Evolutionary conservation across 2,888 invertebrate genomes (phyloP), one percentile per base, ranked within the genome.

Genomic region (Agriopis aurantiaria): DNA sequence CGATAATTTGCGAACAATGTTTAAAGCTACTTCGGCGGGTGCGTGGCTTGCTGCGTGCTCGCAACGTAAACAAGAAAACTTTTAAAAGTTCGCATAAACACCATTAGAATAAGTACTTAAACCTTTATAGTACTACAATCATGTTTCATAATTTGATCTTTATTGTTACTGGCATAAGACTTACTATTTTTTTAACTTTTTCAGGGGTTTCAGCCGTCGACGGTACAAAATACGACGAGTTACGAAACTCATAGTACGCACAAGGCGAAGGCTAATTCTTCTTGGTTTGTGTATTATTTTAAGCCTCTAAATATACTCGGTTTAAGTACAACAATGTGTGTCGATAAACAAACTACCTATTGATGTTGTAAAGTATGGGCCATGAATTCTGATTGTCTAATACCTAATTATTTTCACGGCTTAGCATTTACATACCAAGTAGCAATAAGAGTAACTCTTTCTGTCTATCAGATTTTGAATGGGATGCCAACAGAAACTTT

Each of bases 31-130:
- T 69, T 77, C 73, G 72, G 72, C 68, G 66, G 75, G 82, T 85
- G 87, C 86, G 86, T 84, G 85, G 84, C 83, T 85, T 69, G 81
- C 82, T 82, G 86, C 92, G 92, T 91, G 92, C 89, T 80, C 78
- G 71, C 71, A 85, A 82, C 74, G 85, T 91, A 91, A 92, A 91
- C 88, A 92, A 73, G 81, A 79, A 80, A 87, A 86, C 82, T 84
- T 85, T 86, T 85, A 85, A 83, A 71, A 84, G 77, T 84, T 81
- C 82, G 65, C 81, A 79, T 84, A 86, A 89, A 91, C 85, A 87
- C 82, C 80, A 80, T 85, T 85, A 84, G 77, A 59, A 65, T 69
- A 69, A 53, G 66, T 69, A 52, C 61, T 43, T 58, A 45, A 48
- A 33, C 40, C 48, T 48, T 57, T 58, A 62, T 11, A 57, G 57